Evolutionary conservation across 2,888 invertebrate genomes (phyloP).

Genomic region (Agrotis puta): DNA sequence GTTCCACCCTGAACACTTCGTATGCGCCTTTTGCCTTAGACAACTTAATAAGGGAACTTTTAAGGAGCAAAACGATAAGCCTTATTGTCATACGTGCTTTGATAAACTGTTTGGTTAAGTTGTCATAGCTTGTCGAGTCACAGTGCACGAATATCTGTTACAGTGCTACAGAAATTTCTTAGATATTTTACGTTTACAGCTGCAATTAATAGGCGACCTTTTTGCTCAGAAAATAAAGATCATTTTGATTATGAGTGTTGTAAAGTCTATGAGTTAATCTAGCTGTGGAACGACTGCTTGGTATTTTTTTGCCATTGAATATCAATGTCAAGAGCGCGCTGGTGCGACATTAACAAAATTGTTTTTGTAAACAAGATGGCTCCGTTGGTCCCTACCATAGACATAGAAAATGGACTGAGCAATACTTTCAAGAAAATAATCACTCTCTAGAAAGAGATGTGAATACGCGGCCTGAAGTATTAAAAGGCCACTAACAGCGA

Average conservation of each 20-base stretch:
- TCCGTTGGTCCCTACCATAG: not conserved
- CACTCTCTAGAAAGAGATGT: no score
- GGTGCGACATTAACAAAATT: not conserved
- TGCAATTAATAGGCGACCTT: no score
- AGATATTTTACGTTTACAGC: no score
- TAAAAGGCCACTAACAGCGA: no score
- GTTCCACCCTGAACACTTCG: slow-evolving; percentile 99
- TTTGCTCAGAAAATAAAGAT: no score
- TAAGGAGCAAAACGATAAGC: slow-evolving; percentile 99
- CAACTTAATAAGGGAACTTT: slow-evolving; percentile 99
- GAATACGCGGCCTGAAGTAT: no score
- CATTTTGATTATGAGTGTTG: no score
- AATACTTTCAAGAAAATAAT: no score
- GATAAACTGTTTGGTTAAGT: slow-evolving; percentile 97
- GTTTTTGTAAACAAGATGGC: not conserved
- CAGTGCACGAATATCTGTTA: slow-evolving; percentile 20
- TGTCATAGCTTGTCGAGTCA: slow-evolving; percentile 29
- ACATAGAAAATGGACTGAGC: no score
- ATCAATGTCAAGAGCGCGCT: not conserved
- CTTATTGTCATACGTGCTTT: slow-evolving; percentile 99
- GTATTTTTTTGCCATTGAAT: not conserved
- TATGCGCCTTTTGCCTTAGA: slow-evolving; percentile 99
- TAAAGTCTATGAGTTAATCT: no score
- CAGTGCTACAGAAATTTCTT: not conserved
- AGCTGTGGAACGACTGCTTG: no score